Evolutionary conservation across 2,113 vertebrate genomes (phyloP).

Genomic region (Nettapus auritus): DNA sequence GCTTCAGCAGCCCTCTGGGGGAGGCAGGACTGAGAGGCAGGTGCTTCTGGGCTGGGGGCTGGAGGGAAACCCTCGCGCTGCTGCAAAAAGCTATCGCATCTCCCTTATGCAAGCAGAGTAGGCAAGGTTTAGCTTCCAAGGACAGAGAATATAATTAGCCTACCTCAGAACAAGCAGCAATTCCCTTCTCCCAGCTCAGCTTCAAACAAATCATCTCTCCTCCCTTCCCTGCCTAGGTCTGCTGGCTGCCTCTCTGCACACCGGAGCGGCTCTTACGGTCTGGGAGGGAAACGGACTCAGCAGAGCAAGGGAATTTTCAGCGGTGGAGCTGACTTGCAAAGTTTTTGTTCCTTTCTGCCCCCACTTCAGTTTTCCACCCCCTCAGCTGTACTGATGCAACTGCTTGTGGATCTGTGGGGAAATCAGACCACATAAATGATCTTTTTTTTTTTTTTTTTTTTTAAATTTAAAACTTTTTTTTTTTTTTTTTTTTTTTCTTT

Average conservation of each 20-base stretch:
- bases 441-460: not conserved
- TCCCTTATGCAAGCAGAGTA: slow-evolving; percentile 6
- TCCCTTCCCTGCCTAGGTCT: not conserved
- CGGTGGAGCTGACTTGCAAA: slow-evolving; percentile 10
- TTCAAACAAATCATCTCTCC: slow-evolving; percentile 24
- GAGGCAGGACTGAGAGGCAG: slow-evolving; percentile 48
- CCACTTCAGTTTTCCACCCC: slow-evolving; percentile 59
- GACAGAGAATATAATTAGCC: slow-evolving; percentile 48
- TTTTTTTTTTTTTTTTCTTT: not conserved
- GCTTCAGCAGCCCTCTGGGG: slow-evolving; percentile 25
- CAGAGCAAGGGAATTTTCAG: not conserved
- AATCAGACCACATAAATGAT: slow-evolving; percentile 27
- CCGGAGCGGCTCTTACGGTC: not conserved
- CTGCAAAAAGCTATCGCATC: slow-evolving; percentile 3
- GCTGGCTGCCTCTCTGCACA: not conserved
- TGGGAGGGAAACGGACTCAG: not conserved
- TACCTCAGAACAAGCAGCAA: not conserved
- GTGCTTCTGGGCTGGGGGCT: not conserved
- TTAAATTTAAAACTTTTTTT: not conserved
- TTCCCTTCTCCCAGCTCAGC: slow-evolving; percentile 31
- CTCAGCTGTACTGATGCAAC: slow-evolving; percentile 59
- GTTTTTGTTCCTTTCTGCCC: slow-evolving; percentile 57
- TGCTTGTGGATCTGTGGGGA: slow-evolving; percentile 55
- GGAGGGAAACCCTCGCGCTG: not conserved
- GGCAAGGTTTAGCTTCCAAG: slow-evolving; percentile 52